Conservation (phyloP, 2,888 invertebrate species). For the Muschampia plurimacula region DNA sequence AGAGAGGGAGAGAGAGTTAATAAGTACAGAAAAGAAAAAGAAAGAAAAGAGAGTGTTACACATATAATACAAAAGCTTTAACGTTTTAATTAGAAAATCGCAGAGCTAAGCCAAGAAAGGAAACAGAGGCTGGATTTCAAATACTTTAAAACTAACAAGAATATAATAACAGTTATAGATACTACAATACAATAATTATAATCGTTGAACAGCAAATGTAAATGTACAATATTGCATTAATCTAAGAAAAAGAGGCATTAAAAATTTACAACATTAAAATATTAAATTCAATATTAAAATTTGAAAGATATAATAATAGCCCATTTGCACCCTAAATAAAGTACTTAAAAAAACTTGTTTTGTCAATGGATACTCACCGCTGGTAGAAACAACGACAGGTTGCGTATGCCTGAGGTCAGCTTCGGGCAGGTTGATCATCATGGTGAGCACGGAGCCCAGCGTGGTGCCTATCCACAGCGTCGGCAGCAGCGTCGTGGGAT, state of each 20-base stretch:
- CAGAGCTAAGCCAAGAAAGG: neutral
- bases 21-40: neutral
- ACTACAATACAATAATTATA: too few relatives aligned
- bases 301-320: neutral
- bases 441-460: conserved; percentile 97
- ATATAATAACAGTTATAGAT: neutral
- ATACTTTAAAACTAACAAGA: neutral
- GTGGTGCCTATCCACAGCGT: conserved; percentile 99
- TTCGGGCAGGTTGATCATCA: conserved; percentile 94
- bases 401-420: conserved; percentile 93
- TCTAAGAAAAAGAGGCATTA: too few relatives aligned
- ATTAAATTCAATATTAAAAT: too few relatives aligned
- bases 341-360: neutral
- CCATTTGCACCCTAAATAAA: neutral
- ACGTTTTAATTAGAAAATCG: neutral
- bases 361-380: conserved; percentile 82
- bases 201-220: too few relatives aligned
- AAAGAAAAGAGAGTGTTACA: neutral
- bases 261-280: too few relatives aligned
- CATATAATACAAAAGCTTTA: neutral
- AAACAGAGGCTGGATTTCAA: neutral
- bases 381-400: conserved; percentile 95
- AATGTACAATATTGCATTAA: too few relatives aligned
- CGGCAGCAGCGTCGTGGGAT: conserved; percentile 92
- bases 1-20: too few relatives aligned